These are phyloP conservation scores for Oxyura jamaicensis DNA, from an alignment of 2,113 vertebrate genomes.

Conservation along the genomic window DNA sequence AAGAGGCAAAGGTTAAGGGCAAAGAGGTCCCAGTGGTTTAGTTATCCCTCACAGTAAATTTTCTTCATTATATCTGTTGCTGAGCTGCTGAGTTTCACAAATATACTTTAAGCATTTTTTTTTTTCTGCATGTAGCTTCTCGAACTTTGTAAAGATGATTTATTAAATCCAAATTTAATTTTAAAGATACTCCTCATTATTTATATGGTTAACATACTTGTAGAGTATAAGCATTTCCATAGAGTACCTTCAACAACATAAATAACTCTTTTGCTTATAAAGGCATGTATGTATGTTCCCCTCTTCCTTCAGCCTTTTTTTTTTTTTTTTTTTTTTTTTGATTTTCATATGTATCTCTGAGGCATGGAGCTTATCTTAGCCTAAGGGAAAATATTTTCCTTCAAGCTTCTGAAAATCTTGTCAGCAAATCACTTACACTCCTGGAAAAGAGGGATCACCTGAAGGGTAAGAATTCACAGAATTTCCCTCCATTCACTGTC, in stretches of 20 bases:
- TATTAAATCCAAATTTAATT: neutral
- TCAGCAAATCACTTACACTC: neutral
- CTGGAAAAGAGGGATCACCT: conserved; percentile 2
- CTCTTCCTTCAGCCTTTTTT: neutral
- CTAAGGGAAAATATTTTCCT: neutral
- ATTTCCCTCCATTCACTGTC: neutral
- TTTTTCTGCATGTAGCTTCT: neutral
- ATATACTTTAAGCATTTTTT: neutral
- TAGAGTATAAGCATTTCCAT: neutral
- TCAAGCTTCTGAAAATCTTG: neutral
- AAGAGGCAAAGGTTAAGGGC: neutral
- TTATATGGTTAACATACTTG: neutral
- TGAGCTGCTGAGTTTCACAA: neutral
- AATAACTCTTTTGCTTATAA: neutral
- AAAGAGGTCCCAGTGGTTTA: neutral
- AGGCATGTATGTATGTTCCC: neutral
- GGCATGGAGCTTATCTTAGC: neutral
- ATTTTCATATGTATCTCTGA: neutral
- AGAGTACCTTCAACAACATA: neutral
- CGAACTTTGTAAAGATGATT: neutral
- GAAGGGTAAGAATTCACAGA: conserved; percentile 36
- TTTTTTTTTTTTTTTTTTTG: neutral
- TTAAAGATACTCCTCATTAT: neutral
- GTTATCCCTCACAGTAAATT: neutral
- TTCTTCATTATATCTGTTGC: neutral